Percentiles rank a stretch among this genome's conserved stretches.
phyloP scores from a whole-genome alignment of 1,140 invertebrate species.

The Drosophila seguyi region DNA sequence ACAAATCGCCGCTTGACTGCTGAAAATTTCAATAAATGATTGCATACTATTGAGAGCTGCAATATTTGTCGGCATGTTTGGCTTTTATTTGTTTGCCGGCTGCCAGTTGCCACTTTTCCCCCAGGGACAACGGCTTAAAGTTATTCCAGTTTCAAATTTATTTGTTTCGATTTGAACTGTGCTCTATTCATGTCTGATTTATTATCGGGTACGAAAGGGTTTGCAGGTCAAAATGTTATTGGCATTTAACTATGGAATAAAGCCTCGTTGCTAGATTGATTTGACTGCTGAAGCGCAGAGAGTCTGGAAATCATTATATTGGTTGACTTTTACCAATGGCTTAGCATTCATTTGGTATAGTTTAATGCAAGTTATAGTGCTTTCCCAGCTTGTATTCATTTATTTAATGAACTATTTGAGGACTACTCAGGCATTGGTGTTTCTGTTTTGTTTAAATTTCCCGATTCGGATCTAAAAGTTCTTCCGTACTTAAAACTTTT shows the following conservation, averaged over 20 bases:
- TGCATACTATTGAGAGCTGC: constrained; percentile 48
- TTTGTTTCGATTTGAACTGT: constrained; percentile 5
- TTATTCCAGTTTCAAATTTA: not conserved
- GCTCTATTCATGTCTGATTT: not conserved
- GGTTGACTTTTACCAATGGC: not conserved
- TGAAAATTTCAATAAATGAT: constrained; percentile 56
- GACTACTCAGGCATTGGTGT: no score
- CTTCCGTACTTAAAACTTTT: not conserved
- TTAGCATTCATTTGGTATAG: not conserved
- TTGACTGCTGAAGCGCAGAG: not conserved
- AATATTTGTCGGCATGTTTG: constrained; percentile 32
- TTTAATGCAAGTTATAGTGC: not conserved
- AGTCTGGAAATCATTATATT: not conserved
- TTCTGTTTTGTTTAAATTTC: no score
- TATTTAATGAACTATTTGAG: not conserved
- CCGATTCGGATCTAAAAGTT: not conserved
- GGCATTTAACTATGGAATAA: no score
- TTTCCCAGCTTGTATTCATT: not conserved
- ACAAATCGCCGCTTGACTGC: constrained; percentile 29
- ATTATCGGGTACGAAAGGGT: not conserved
- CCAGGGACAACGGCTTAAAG: constrained; percentile 1
- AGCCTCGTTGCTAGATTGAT: not conserved
- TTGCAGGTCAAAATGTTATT: not conserved
- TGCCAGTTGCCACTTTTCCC: not conserved
- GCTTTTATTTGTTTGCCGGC: constrained; percentile 10